Base-by-base conservation (phyloP, 2,888 invertebrate genomes). In the Rosalia funebris region DNA sequence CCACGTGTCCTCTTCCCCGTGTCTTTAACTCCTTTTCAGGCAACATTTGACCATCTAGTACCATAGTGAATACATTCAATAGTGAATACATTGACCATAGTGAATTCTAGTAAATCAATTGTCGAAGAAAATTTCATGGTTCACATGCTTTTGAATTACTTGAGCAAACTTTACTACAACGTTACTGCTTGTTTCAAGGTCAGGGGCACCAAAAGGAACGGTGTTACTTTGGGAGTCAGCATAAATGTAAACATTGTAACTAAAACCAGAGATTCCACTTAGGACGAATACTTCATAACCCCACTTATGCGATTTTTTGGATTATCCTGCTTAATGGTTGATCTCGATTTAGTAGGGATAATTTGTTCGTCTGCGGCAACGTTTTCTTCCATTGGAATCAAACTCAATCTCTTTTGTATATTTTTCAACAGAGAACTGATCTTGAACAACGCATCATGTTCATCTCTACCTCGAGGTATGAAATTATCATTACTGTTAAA, bases 181-280 rank as follows among this genome's bases (percentile, higher is more conserved):
- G 46, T 60, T 60, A 37, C 48, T 42, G 36, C 54, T 60, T 11
- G 17, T 19, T 32, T 44, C 60, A 20, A 54, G 20, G 41, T 60
- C 47, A 20, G 60, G 60, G 37, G 54, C 47, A 44, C 34, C 54
- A 14, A 12, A 17, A 41, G 45, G 50, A 16, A 57, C 16, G 10
- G 19, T 31, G 46, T 57, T 57, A 50, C 50, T 57, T 31, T 62
- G 57, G 11, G 46, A 42, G 15, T 34, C 50, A 17, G 50, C 54
- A 48, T 57, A 62, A 20, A 61, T 53, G 15, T 54, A 46, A 48
- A 58, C 57, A 34, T 54, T 45, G 20, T 57, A 57, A 41, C 50
- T 54, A 12, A 62, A 62, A 34, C 54, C 57, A 14, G 62, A 57
- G n/a, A 48, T 20, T 53, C 48, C 61, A 39, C 61, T 57, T 7